Percentiles rank a stretch among this genome's conserved stretches.
phyloP scores from a whole-genome alignment of 2,113 vertebrate species.

The Anthoscopus minutus region DNA sequence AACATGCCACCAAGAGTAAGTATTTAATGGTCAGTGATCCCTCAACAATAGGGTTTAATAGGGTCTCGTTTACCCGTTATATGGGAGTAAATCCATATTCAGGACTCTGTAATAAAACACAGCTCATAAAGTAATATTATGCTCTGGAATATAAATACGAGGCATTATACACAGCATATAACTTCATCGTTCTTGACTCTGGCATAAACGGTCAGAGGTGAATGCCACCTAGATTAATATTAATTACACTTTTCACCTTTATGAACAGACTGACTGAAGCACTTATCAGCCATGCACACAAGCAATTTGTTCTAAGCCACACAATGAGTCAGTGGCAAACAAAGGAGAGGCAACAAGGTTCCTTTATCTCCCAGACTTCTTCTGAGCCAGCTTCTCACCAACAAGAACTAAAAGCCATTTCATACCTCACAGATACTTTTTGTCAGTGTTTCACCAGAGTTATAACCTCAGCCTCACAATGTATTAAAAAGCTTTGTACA shows the following conservation, averaged over 20 bases:
- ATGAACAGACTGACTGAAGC: neutral
- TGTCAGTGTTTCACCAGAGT: neutral
- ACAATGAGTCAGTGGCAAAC: constrained; percentile 29
- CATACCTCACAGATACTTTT: neutral
- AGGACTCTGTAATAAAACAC: neutral
- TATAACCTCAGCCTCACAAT: neutral
- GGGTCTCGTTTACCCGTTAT: neutral
- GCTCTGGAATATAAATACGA: neutral
- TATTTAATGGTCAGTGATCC: neutral
- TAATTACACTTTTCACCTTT: constrained; percentile 7
- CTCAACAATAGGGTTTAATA: neutral
- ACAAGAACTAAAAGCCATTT: neutral
- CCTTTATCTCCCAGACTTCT: neutral
- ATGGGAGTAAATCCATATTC: neutral
- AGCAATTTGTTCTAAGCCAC: constrained; percentile 7
- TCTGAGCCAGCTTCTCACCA: neutral
- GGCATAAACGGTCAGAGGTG: neutral
- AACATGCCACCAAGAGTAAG: neutral
- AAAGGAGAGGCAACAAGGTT: constrained; percentile 6
- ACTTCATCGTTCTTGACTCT: neutral
- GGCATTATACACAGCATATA: neutral
- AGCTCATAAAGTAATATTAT: neutral
- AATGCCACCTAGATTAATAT: neutral
- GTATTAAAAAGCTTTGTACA: neutral
- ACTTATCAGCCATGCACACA: constrained; percentile 7